These are phyloP conservation scores for Andrena camellia DNA, from an alignment of 2,888 invertebrate genomes.

Conservation along the genomic window DNA sequence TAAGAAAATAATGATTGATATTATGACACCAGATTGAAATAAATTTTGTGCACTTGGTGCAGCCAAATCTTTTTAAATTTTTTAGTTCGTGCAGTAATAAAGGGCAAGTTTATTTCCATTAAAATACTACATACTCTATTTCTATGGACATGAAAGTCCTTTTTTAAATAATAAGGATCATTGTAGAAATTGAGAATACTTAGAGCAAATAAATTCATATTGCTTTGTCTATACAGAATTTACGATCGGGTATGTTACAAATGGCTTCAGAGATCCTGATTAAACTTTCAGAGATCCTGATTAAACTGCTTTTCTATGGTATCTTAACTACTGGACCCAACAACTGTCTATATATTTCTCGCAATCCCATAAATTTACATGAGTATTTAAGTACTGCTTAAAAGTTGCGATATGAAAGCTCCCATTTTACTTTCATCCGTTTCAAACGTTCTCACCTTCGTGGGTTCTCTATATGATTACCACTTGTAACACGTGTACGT, in stretches of 20 bases:
- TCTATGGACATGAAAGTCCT: not conserved
- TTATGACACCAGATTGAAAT: too few species aligned
- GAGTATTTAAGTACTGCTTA: not conserved
- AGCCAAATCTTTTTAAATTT: too few species aligned
- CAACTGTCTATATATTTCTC: not conserved
- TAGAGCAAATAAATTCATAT: constrained; percentile 8
- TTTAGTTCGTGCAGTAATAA: too few species aligned
- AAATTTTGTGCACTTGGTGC: too few species aligned
- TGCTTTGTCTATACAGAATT: not conserved
- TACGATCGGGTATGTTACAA: constrained; percentile 7
- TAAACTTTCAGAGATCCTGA: constrained; percentile 35
- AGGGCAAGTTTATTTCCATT: not conserved
- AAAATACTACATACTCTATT: not conserved
- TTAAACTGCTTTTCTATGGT: constrained; percentile 25
- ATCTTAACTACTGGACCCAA: constrained; percentile 13
- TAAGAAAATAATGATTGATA: too few species aligned
- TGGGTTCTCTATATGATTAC: not conserved
- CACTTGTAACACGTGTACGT: not conserved
- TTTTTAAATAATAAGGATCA: not conserved
- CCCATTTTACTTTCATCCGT: not conserved
- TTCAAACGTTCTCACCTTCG: not conserved
- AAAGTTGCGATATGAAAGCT: not conserved
- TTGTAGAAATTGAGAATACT: not conserved
- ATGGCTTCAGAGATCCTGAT: constrained; percentile 39
- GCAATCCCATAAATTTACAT: constrained; percentile 1